phyloP scores from a whole-genome alignment of 2,888 invertebrate species.

The Melangyna quadrimaculata region DNA sequence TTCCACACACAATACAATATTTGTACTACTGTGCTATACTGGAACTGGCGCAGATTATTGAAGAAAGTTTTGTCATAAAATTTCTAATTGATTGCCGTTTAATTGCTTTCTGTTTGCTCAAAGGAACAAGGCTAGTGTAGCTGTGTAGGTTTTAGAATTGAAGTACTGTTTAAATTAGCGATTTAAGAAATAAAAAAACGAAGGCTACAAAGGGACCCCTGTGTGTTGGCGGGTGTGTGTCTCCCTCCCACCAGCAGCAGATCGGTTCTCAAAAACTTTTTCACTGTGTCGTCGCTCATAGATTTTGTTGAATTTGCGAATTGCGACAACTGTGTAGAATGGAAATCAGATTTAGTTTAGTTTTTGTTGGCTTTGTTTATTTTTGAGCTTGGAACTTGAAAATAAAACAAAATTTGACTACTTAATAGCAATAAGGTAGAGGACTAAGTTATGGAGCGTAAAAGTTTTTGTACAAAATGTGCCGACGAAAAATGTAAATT shows the following conservation, averaged over 20 bases:
- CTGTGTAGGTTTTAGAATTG: background rate
- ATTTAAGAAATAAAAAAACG: conserved; percentile 20
- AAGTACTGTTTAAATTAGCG: conserved; percentile 51
- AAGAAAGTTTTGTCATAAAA: conserved; percentile 67
- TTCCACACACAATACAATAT: background rate
- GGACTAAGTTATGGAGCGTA: conserved; percentile 26
- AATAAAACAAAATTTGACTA: conserved; percentile 27
- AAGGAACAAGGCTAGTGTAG: conserved; percentile 8
- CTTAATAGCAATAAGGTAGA: background rate
- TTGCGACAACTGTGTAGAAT: conserved; percentile 62
- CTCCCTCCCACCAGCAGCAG: background rate
- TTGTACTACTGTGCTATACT: background rate
- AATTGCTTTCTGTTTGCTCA: conserved; percentile 68
- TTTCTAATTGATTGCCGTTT: conserved; percentile 70
- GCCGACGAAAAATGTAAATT: conserved; percentile 16
- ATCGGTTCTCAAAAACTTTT: conserved; percentile 33
- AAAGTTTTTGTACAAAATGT: background rate
- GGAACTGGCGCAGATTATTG: conserved; percentile 56
- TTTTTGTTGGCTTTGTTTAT: background rate
- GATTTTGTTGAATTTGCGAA: conserved; percentile 56
- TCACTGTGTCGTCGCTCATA: background rate
- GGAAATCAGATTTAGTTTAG: conserved; percentile 65
- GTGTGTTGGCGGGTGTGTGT: too few relatives aligned
- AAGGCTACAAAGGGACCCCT: conserved; percentile 3
- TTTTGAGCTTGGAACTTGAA: conserved; percentile 7